A percentile compares a stretch with the other conserved stretches of the same genome.
Conservation (phyloP, 2,888 invertebrate genomes). For the Ormyrus rosae region DNA sequence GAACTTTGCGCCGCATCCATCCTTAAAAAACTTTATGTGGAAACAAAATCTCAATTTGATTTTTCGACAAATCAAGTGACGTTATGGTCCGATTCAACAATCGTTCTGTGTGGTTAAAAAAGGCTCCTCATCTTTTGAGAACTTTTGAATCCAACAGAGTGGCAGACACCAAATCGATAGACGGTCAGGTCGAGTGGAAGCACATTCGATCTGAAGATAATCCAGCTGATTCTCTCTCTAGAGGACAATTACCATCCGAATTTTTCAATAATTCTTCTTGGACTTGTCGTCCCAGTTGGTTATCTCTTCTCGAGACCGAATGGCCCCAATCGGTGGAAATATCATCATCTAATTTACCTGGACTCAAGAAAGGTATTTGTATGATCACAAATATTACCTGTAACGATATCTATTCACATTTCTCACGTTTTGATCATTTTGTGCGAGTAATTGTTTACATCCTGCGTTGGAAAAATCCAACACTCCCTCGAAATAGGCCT, state of each 20-base stretch:
- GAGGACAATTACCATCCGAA: slow-evolving; percentile 7
- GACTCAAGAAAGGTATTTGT: not conserved
- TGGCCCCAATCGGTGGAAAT: not conserved
- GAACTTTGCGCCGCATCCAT: slow-evolving; percentile 54
- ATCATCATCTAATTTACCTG: not conserved
- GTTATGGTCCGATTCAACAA: slow-evolving; percentile 31
- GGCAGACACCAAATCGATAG: not conserved
- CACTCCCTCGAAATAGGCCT: too few relatives aligned
- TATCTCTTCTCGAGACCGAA: not conserved
- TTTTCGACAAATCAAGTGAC: not conserved
- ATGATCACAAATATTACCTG: not conserved
- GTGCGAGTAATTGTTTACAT: too few relatives aligned
- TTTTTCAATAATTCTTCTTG: not conserved
- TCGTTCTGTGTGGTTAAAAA: not conserved
- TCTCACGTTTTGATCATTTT: too few relatives aligned
- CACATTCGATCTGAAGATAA: not conserved
- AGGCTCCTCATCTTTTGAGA: not conserved
- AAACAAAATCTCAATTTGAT: too few relatives aligned
- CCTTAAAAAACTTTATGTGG: too few relatives aligned
- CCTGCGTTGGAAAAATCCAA: too few relatives aligned
- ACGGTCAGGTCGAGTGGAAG: not conserved
- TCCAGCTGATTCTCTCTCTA: slow-evolving; percentile 15
- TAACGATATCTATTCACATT: too few relatives aligned
- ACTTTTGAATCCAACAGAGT: not conserved
- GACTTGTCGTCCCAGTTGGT: not conserved